Conservation (phyloP, 1,140 invertebrate species). For the Anadara kagoshimensis region DNA sequence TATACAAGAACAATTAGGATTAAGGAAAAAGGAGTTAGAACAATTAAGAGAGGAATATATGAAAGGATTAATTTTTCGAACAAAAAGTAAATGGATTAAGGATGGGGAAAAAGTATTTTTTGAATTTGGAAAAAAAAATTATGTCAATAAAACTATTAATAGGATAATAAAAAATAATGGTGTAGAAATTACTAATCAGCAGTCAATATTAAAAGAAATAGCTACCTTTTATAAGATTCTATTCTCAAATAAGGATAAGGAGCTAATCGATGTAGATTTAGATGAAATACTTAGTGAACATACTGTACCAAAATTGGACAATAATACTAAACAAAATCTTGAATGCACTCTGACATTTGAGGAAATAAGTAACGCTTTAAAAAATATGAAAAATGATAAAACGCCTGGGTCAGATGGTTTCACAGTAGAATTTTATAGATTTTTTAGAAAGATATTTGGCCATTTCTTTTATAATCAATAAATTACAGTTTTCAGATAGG, state of each 20-base stretch:
- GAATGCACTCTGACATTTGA: neutral
- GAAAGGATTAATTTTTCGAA: constrained; percentile 29
- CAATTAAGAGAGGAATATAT: constrained; percentile 23
- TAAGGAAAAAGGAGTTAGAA: constrained; percentile 14
- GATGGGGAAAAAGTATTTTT: constrained; percentile 44
- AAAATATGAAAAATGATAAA: constrained; percentile 17
- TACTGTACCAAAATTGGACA: neutral
- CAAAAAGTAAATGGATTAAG: constrained; percentile 33
- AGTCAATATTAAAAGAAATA: constrained; percentile 27
- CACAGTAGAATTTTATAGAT: constrained; percentile 41
- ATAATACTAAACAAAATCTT: neutral
- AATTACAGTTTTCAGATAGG: neutral
- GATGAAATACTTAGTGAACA: neutral
- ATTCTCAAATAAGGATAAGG: neutral
- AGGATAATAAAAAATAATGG: constrained; percentile 19
- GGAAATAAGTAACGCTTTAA: neutral
- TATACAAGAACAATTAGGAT: neutral
- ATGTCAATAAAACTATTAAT: constrained; percentile 29
- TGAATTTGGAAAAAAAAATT: constrained; percentile 24
- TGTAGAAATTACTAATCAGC: constrained; percentile 5
- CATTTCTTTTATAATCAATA: neutral
- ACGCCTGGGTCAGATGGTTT: constrained; percentile 4
- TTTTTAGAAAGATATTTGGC: neutral
- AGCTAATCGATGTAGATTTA: neutral
- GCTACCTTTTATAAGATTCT: neutral